These are phyloP conservation scores for Calosoma granatense DNA, from an alignment of 1,140 invertebrate species.

Conservation along the genomic window DNA sequence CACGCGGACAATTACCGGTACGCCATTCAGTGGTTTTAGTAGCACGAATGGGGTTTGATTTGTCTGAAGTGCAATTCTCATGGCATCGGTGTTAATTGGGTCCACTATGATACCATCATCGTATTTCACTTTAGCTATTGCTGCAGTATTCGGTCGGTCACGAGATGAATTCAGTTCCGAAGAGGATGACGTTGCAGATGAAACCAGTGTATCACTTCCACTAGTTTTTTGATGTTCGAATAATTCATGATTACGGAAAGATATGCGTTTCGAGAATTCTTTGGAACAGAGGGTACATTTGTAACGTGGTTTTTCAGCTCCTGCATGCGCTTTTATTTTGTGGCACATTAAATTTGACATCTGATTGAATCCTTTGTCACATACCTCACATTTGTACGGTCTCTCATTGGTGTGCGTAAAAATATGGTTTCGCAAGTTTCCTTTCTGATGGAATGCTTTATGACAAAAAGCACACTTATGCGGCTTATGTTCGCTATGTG, in stretches of 20 bases:
- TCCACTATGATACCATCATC: conserved; percentile 39
- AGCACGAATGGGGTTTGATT: conserved; percentile 47
- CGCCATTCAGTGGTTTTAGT: conserved; percentile 44
- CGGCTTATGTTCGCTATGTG: conserved; percentile 59
- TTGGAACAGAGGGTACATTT: conserved; percentile 44
- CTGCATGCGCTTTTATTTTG: conserved; percentile 50
- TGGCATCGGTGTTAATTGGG: conserved; percentile 47
- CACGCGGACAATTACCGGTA: conserved; percentile 52
- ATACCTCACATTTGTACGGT: conserved; percentile 69
- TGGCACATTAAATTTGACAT: conserved; percentile 72
- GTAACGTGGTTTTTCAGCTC: conserved; percentile 43
- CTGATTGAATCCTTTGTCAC: conserved; percentile 69
- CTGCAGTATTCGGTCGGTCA: not conserved
- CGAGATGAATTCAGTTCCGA: no score
- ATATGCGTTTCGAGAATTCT: conserved; percentile 42
- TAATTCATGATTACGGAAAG: conserved; percentile 47
- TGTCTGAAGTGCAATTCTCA: conserved; percentile 39
- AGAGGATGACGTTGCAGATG: no score
- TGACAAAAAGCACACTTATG: conserved; percentile 61
- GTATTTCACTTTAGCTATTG: not conserved
- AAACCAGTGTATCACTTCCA: no score
- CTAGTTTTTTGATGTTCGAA: conserved; percentile 38
- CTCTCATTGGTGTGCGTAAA: conserved; percentile 71
- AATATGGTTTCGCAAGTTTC: conserved; percentile 61
- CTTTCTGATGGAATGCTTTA: conserved; percentile 71